These are phyloP conservation scores for Limnephilus rhombicus DNA, from an alignment of 2,888 invertebrate species.

Conservation along the genomic window DNA sequence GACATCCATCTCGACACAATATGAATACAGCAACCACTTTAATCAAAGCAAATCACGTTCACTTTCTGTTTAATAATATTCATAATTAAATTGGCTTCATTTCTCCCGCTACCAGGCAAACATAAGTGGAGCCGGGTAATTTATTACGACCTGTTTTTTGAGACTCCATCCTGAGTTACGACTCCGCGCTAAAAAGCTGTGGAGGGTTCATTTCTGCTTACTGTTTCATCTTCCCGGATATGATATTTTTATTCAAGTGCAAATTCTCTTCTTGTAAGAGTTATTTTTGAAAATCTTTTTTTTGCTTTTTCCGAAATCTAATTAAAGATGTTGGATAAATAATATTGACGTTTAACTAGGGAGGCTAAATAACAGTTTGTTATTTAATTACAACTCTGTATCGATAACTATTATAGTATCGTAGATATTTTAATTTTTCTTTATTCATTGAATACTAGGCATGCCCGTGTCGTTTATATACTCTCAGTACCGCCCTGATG, in stretches of 20 bases:
- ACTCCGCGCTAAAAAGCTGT: background rate
- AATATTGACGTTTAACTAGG: background rate
- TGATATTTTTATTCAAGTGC: background rate
- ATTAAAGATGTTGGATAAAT: background rate
- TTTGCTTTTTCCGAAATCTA: background rate
- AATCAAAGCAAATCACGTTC: background rate
- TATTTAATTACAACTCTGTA: too few relatives aligned
- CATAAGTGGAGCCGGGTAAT: background rate
- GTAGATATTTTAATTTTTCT: too few relatives aligned
- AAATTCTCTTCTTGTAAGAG: background rate
- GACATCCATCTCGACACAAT: background rate
- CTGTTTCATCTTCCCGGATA: background rate
- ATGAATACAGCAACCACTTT: constrained; percentile 1
- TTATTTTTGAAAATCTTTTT: background rate
- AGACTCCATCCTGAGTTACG: background rate
- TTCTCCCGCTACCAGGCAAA: constrained; percentile 1
- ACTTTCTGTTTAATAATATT: background rate
- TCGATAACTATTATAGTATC: too few relatives aligned
- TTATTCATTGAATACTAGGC: too few relatives aligned
- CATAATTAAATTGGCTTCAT: background rate
- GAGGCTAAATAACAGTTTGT: too few relatives aligned
- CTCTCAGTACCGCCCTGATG: too few relatives aligned
- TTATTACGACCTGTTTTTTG: background rate
- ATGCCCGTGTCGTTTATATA: too few relatives aligned
- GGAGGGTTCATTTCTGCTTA: background rate